Evolutionary conservation across 2,797 vertebrate genomes (phyloP), one percentile per base, ranked within the genome.

Genomic region (Craterocephalus amniculus): DNA sequence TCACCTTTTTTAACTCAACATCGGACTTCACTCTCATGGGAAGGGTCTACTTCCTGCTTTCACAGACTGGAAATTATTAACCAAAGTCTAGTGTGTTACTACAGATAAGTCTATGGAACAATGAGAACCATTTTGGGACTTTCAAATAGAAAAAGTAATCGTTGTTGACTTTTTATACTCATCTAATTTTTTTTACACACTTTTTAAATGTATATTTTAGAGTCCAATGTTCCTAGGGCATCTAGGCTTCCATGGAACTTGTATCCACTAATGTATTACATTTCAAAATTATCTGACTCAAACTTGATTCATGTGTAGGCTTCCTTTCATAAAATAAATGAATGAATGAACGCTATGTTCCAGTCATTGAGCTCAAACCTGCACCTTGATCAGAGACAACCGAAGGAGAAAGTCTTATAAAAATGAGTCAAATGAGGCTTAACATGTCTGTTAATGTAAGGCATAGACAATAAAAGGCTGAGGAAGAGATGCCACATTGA

Each of bases 11-110:
- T 48, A 29, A 49, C 62, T 62, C 54, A 12, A 57, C 51, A 34
- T 32, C 2, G 65, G 78, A 80, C 87, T 71, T 84, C 4, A 27
- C 5, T 3, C 20, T 31, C 16, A 8, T 29, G 0, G n/a, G 1
- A 58, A 16, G 16, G 12, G 32, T 70, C n/a, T 2, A 14, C 71
- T 76, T 83, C 80, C 73, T 64, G 58, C 45, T 72, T 0, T 36
- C 18, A 16, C n/a, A 10, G 20, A 27, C 24, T 32, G 58, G 9
- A 3, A 84, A 86, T 87, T 0, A 81, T 89, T 84, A 76, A 78
- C 70, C 29, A 43, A 16, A 35, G 31, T 6, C 20, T 14, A 38
- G n/a, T 20, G n/a, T 4, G 6, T 26, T 18, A 20, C 12, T 27
- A 59, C 12, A 22, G 9, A 48, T 10, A 48, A 9, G n/a, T n/a